A percentile compares a stretch with the other conserved stretches of the same genome.
Evolutionary conservation across 2,113 vertebrate genomes (phyloP).

Genomic region (Chaetodon trifascialis): DNA sequence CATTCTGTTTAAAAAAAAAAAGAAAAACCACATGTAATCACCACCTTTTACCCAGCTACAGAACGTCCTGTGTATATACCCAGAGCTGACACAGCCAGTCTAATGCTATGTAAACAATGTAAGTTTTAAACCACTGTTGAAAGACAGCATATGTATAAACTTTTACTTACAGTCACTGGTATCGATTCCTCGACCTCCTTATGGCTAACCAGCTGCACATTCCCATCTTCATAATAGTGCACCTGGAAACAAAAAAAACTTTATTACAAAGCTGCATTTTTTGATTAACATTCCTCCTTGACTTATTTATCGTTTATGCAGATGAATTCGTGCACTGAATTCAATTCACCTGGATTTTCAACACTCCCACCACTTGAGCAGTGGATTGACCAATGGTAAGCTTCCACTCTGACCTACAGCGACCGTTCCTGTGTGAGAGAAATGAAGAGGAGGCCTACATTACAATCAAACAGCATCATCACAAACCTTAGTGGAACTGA

Average conservation of each 20-base stretch:
- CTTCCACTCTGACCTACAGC: constrained; percentile 99
- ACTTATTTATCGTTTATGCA: background rate
- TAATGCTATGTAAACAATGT: background rate
- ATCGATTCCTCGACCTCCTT: constrained; percentile 97
- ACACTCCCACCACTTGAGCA: constrained; percentile 96
- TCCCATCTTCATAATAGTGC: constrained; percentile 99
- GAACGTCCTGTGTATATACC: background rate
- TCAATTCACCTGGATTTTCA: constrained; percentile 96
- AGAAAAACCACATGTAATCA: background rate
- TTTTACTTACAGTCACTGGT: constrained; percentile 92
- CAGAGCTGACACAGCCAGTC: background rate
- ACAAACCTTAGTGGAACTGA: background rate
- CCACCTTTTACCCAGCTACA: background rate
- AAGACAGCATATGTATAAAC: background rate
- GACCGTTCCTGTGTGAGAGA: constrained; percentile 91
- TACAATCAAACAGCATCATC: constrained; percentile 10
- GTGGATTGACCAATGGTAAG: constrained; percentile 94
- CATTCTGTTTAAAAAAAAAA: constrained; percentile 86
- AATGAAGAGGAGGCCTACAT: background rate
- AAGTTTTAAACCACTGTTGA: background rate
- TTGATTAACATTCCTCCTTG: background rate
- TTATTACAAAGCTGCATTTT: background rate
- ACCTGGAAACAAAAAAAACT: constrained; percentile 83
- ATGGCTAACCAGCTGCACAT: constrained; percentile 99
- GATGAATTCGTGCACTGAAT: background rate